phyloP scores from a whole-genome alignment of 2,888 invertebrate genomes.

The Lochmaea capreae region DNA sequence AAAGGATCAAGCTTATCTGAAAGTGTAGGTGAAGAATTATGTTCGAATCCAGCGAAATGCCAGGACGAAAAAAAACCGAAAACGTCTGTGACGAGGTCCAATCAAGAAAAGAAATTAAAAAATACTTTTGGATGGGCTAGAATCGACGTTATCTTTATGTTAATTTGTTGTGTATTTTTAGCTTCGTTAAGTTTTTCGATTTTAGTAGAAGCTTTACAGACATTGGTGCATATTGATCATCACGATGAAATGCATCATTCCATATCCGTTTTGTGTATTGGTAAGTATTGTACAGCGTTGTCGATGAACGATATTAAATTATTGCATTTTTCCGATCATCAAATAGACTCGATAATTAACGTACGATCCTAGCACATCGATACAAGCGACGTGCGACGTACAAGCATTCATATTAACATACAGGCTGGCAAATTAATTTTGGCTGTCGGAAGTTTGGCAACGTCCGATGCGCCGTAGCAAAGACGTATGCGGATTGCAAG shows the following conservation, averaged over 20 bases:
- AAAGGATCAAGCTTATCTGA: constrained; percentile 39
- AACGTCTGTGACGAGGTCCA: constrained; percentile 52
- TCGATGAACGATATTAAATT: no score
- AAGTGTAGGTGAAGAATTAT: constrained; percentile 45
- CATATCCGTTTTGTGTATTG: constrained; percentile 78
- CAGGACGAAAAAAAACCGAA: constrained; percentile 47
- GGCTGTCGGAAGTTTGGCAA: no score
- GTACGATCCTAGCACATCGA: no score
- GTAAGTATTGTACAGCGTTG: constrained; percentile 34
- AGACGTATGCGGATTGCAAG: no score
- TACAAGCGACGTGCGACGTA: no score
- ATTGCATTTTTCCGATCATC: no score
- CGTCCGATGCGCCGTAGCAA: no score
- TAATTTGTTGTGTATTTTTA: constrained; percentile 84
- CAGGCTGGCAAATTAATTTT: no score
- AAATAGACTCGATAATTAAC: no score
- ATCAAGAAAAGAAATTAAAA: constrained; percentile 74
- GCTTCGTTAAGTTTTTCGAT: constrained; percentile 86
- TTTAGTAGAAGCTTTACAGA: constrained; percentile 84
- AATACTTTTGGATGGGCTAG: constrained; percentile 95
- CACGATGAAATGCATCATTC: constrained; percentile 81
- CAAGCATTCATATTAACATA: no score
- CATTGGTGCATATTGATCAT: constrained; percentile 79
- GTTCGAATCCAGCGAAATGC: constrained; percentile 38
- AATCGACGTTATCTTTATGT: constrained; percentile 86